Evolutionary conservation across 2,797 vertebrate species (phyloP).

Genomic region (Hafferia zeledoni): DNA sequence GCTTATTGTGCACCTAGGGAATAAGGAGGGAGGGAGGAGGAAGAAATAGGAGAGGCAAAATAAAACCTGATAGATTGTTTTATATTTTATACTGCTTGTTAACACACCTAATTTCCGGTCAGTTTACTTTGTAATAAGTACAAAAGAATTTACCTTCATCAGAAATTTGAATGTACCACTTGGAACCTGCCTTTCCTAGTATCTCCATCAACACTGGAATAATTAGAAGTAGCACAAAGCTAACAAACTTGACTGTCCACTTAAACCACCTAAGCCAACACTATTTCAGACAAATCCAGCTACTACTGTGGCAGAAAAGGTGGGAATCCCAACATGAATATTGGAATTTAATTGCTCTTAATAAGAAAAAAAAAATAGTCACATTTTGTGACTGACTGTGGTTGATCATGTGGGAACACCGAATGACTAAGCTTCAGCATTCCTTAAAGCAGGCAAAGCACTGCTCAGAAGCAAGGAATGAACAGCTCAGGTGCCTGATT

Average conservation of each 20-base stretch:
- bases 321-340: not conserved
- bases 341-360: not conserved
- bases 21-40: not conserved
- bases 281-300: not conserved
- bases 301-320: not conserved
- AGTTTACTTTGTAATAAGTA: not conserved
- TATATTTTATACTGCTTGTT: not conserved
- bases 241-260: not conserved
- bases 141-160: not conserved
- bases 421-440: not conserved
- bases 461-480: not conserved
- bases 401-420: accelerated
- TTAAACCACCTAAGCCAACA: not conserved
- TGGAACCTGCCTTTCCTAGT: not conserved
- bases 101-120: not conserved
- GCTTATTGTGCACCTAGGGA: not conserved
- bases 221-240: not conserved
- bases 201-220: not conserved
- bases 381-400: not conserved
- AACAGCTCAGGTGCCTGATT: not conserved
- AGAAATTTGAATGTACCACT: not conserved
- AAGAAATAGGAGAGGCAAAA: not conserved
- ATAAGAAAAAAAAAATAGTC: not conserved
- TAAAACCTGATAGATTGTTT: not conserved
- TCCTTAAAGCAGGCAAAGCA: not conserved